Evolutionary conservation across 2,113 vertebrate genomes (phyloP), one percentile per base, ranked within the genome.

Genomic region (Geococcyx californianus): DNA sequence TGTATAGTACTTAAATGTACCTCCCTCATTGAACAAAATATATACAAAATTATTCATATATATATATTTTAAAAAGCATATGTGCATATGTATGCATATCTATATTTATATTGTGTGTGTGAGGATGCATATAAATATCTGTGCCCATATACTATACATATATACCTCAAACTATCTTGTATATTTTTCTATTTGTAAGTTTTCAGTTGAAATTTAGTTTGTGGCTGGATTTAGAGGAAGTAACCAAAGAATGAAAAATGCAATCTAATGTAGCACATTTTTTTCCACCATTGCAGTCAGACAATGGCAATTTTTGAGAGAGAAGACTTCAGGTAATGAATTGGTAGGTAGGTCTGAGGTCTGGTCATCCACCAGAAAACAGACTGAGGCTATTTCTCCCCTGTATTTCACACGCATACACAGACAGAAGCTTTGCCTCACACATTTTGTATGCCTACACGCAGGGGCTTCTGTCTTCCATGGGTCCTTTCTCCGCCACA

Each of bases 21-120:
- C 4, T 54, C 11, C 16, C 11, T 58, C 55, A 11, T 2, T 1
- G 19, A 60, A 10, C 10, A 92, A 89, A 79, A 77, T 31, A 56
- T 8, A 66, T 55, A 66, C 17, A 5, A 88, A 76, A 45, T 42
- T 5, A 69, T 45, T 72, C 11, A 6, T 25, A 28, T 8, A 51
- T 13, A 40, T 26, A 14, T 34, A 75, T 49, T 49, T 49, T 38
- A 25, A 70, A 11, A 70, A 20, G 54, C 10, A 31, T 29, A 54
- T 9, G 4, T 8, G 19, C 16, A 23, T 44, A 33, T 2, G 7
- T 28, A 28, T 7, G 3, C 24, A 4, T 12, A 8, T 4, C 49
- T 70, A 11, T 63, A 14, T 54, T 49, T 73, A 23, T 34, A 9
- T 25, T 44, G 45, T 36, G 14, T 29, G 16, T 49, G 42, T 25